Percentiles rank a stretch among this genome's conserved stretches.
These are phyloP conservation scores for Hucho hucho DNA, from an alignment of 2,113 vertebrate genomes.

Conservation along the genomic window DNA sequence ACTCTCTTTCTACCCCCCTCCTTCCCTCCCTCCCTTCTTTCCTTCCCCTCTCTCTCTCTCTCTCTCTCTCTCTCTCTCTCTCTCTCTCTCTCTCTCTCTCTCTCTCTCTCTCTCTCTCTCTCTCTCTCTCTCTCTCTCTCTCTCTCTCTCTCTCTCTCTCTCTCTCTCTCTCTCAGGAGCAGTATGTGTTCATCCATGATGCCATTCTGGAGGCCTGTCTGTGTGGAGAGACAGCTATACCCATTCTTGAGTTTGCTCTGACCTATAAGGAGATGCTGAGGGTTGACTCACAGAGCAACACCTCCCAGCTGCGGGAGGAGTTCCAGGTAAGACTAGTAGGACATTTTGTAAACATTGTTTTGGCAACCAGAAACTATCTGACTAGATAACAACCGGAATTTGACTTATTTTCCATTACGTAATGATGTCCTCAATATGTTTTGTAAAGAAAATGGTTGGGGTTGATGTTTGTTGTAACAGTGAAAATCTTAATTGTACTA, in stretches of 20 bases:
- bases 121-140: background rate
- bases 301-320: conserved; percentile 91
- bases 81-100: background rate
- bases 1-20: background rate
- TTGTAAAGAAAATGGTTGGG: no score
- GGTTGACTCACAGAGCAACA: conserved; percentile 95
- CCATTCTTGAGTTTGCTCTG: conserved; percentile 84
- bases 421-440: no score
- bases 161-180: conserved; percentile 74
- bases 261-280: conserved; percentile 94
- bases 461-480: no score
- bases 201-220: conserved; percentile 95
- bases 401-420: no score
- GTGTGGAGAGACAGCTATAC: conserved; percentile 93
- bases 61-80: background rate
- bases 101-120: conserved; percentile 6
- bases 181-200: conserved; percentile 95
- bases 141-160: background rate
- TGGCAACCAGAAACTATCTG: no score
- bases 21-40: background rate
- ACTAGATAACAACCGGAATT: no score
- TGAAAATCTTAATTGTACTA: no score
- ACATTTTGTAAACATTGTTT: no score
- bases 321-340: conserved; percentile 82
- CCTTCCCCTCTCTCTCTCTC: background rate